Conservation (phyloP, 2,797 vertebrate species). For the Psittacula derbiana region DNA sequence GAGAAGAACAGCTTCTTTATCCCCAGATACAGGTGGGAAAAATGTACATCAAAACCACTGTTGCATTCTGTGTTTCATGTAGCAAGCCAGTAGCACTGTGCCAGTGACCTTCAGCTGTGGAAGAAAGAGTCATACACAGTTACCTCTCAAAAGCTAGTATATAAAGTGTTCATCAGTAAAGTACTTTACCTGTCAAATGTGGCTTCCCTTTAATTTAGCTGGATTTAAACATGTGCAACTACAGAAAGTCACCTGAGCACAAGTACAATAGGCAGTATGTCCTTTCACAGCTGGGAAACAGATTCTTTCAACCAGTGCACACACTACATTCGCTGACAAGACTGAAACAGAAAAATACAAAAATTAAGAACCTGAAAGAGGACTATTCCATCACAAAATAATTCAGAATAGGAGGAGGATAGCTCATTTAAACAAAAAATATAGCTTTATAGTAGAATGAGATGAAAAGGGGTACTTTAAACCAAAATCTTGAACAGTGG, state of each 20-base stretch:
- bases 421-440: not conserved
- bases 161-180: not conserved
- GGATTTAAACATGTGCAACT: not conserved
- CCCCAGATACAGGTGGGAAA: not conserved
- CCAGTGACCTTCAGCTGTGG: not conserved
- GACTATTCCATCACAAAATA: not conserved
- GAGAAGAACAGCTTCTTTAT: not conserved
- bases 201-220: not conserved
- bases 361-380: not conserved
- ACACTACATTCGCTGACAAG: not conserved
- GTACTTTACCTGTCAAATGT: not conserved
- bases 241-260: not conserved
- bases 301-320: not conserved
- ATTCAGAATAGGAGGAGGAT: not conserved
- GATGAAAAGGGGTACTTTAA: not conserved
- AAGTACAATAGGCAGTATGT: accelerated
- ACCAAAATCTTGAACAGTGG: not conserved
- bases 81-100: not conserved
- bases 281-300: not conserved
- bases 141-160: not conserved
- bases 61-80: not conserved
- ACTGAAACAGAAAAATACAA: not conserved
- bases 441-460: not conserved
- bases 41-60: not conserved
- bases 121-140: not conserved